A percentile compares a stretch with the other conserved stretches of the same genome.
These are phyloP conservation scores for Xenotilapia flavipinnis DNA, from an alignment of 2,113 vertebrate genomes.

Conservation along the genomic window DNA sequence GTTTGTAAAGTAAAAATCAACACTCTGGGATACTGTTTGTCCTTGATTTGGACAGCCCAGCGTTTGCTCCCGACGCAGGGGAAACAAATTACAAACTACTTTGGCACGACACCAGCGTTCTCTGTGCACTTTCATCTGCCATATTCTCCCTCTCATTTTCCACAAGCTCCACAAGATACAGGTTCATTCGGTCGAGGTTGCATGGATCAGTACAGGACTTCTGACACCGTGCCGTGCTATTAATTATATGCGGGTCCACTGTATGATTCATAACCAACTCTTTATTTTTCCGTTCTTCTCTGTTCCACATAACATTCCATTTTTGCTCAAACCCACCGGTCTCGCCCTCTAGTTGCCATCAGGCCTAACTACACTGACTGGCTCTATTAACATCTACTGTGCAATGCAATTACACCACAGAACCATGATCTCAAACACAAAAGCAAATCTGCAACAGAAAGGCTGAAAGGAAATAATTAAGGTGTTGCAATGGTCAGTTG, in stretches of 20 bases:
- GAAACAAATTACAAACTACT: not conserved
- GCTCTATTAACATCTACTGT: not conserved
- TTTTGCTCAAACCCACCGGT: fast-evolving
- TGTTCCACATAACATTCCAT: not conserved
- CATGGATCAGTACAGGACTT: not conserved
- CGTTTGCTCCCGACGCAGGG: not conserved
- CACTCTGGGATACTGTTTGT: not conserved
- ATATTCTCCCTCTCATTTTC: not conserved
- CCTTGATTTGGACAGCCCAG: not conserved
- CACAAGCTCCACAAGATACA: not conserved
- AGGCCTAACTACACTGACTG: not conserved
- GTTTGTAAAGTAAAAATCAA: not conserved
- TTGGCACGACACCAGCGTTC: not conserved
- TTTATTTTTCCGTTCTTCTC: not conserved
- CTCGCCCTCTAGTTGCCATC: fast-evolving
- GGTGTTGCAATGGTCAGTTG: not conserved
- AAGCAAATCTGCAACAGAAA: not conserved
- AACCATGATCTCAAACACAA: not conserved
- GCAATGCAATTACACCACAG: not conserved
- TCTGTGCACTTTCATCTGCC: not conserved
- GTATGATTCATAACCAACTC: not conserved
- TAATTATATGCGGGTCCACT: not conserved
- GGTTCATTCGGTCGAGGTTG: fast-evolving
- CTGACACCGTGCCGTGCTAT: fast-evolving
- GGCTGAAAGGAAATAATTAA: not conserved